Evolutionary conservation across 2,888 invertebrate genomes (phyloP), one percentile per base, ranked within the genome.

Genomic region (Parnassius glacialis): DNA sequence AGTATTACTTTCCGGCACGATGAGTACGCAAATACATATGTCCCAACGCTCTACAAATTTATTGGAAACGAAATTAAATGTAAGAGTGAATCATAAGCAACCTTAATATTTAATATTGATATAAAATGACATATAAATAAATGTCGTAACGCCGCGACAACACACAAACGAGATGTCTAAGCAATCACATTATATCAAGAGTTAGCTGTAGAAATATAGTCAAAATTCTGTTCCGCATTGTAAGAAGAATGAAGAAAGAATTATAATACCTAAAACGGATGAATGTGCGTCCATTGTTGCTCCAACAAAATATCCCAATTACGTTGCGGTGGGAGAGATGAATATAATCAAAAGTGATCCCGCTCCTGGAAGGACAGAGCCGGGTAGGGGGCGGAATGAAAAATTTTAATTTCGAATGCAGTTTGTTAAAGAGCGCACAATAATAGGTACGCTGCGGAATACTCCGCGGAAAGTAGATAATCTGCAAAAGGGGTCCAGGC

Each of bases 361-460:
- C 75, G 66, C 67, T 73, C 73, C 72, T 70, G 71, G 68, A 71
- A 74, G 75, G 73, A 74, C 74, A 69, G 75, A 72, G 74, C 47
- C 42, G 75, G 70, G 72, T 56, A 61, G 64, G 64, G 64, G 68
- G 67, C 63, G 78, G 83, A 87, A 90, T 89, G 90, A 90, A 87
- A 85, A 85, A 73, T 90, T 90, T 90, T 90, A 90, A 90, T 90
- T 90, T 80, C 85, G 89, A 90, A 90, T 90, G 90, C 90, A 90
- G 90, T 90, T 90, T 90, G 86, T 86, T 89, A 87, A 84, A 87
- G 87, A 84, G 86, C 83, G 80, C 79, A 87, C 86, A 87, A 90
- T 87, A 87, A 84, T 78, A 63, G 63, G 63, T 63, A 78, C 77
- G 76, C 80, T 76, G 71, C 71, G 69, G 65, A 78, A 80, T 80